Evolutionary conservation across 2,797 vertebrate genomes (phyloP).

Genomic region (Tapera naevia): DNA sequence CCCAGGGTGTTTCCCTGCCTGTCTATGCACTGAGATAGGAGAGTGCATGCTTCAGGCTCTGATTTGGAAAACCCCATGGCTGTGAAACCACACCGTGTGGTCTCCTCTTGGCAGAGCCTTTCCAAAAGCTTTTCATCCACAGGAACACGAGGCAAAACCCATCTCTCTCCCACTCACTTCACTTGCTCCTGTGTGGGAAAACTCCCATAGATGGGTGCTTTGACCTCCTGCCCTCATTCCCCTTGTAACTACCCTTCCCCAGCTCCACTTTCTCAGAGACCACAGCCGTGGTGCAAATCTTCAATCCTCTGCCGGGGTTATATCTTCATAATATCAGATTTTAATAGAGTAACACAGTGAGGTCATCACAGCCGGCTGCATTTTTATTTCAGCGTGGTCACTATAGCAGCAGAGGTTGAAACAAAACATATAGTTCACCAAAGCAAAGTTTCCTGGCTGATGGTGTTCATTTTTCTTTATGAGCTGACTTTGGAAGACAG

Average conservation of each 20-base stretch:
- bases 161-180: fast-evolving
- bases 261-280: fast-evolving
- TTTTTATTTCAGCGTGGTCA: background rate
- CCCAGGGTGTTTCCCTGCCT: background rate
- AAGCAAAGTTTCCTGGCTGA: conserved; percentile 44
- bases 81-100: background rate
- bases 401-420: conserved; percentile 20
- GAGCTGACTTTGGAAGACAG: conserved; percentile 15
- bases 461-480: background rate
- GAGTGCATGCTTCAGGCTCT: too few relatives aligned
- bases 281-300: background rate
- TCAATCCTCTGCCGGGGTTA: fast-evolving
- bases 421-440: background rate
- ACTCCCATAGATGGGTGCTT: background rate
- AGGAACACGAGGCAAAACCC: background rate
- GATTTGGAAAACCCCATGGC: background rate
- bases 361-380: background rate
- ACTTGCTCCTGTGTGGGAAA: background rate
- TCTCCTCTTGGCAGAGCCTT: background rate
- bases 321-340: background rate
- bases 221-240: background rate
- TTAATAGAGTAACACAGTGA: background rate
- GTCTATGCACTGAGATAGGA: background rate
- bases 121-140: background rate
- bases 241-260: background rate